Conservation (phyloP, 2,888 invertebrate species). For the Epirrita christyi region DNA sequence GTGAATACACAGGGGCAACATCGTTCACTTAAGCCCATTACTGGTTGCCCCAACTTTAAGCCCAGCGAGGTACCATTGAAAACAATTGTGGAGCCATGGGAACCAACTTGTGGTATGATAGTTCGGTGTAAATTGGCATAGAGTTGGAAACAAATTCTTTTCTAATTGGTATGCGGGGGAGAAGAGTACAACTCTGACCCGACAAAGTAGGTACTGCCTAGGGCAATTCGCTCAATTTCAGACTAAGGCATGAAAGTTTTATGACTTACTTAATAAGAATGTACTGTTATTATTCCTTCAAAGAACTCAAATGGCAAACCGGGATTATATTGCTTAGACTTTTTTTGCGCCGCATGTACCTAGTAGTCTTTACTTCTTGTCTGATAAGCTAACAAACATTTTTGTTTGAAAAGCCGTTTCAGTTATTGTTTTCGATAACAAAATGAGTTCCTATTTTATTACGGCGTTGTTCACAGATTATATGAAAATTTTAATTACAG, state of each 20-base stretch:
- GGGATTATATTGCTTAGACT: too few species aligned
- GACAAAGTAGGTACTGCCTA: constrained; percentile 19
- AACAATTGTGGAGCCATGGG: constrained; percentile 75
- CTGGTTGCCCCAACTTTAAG: constrained; percentile 66
- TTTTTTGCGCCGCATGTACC: too few species aligned
- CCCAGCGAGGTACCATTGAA: constrained; percentile 67
- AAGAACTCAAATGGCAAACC: too few species aligned
- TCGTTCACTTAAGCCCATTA: constrained; percentile 83
- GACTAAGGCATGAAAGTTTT: constrained; percentile 14
- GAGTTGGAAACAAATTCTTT: constrained; percentile 58
- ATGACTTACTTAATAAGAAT: constrained; percentile 8
- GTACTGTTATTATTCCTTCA: neutral
- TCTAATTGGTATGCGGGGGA: constrained; percentile 48
- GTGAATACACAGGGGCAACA: constrained; percentile 77
- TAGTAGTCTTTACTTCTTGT: too few species aligned
- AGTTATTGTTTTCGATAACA: too few species aligned
- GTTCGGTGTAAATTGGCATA: constrained; percentile 63
- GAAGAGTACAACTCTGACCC: constrained; percentile 27
- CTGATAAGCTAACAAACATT: too few species aligned
- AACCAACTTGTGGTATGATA: constrained; percentile 63
- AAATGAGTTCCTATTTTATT: neutral
- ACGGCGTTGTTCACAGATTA: neutral
- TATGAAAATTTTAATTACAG: neutral
- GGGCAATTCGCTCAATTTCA: constrained; percentile 21
- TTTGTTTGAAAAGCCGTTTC: too few species aligned